phyloP scores from a whole-genome alignment of 2,797 vertebrate genomes.

The Acanthopagrus latus region DNA sequence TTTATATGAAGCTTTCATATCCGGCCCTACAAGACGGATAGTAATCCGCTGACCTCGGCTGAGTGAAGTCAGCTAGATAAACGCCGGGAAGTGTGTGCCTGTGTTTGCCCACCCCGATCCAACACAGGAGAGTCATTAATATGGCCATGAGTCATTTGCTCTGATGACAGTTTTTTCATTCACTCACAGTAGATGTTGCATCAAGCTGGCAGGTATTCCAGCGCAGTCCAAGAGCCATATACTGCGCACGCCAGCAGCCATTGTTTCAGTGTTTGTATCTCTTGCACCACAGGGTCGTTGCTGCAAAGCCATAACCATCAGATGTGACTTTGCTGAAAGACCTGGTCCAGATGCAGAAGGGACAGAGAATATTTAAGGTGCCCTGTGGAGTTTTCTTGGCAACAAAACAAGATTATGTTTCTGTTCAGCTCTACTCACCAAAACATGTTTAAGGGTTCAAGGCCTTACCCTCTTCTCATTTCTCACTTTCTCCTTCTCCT shows the following conservation, averaged over 20 bases:
- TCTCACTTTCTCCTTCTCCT: no score
- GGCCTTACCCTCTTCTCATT: no score
- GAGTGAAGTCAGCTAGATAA: conserved; percentile 43
- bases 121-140: conserved; percentile 39
- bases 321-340: conserved; percentile 5
- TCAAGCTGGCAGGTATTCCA: conserved; percentile 35
- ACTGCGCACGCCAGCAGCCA: conserved; percentile 24
- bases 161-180: conserved; percentile 37
- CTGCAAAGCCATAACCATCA: conserved; percentile 14
- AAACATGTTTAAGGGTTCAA: background rate
- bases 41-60: conserved; percentile 42
- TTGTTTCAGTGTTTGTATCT: conserved; percentile 23
- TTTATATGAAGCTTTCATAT: conserved; percentile 52
- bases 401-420: background rate
- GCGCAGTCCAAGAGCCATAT: conserved; percentile 17
- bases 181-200: conserved; percentile 26
- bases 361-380: conserved; percentile 9
- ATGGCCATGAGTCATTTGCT: conserved; percentile 33
- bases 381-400: background rate
- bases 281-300: conserved; percentile 15
- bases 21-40: conserved; percentile 40
- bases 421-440: background rate
- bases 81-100: conserved; percentile 20
- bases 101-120: conserved; percentile 3
- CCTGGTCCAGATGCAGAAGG: conserved; percentile 9